A percentile compares a stretch with the other conserved stretches of the same genome.
phyloP scores from a whole-genome alignment of 2,888 invertebrate genomes.

The Ectemnius cavifrons region DNA sequence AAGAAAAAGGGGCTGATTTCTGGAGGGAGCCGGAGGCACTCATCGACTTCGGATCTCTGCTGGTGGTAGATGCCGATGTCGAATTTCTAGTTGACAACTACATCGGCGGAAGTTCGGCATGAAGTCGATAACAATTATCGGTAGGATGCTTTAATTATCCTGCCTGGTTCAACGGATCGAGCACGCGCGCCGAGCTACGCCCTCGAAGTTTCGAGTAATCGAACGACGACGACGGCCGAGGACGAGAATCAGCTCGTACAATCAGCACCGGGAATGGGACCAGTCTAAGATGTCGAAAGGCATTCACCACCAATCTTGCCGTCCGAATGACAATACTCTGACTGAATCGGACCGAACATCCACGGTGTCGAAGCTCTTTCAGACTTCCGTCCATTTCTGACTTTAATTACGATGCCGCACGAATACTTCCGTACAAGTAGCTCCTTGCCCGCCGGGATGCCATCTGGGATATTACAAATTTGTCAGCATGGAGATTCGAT shows the following conservation, averaged over 20 bases:
- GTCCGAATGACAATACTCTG: slow-evolving; percentile 22
- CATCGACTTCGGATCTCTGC: background rate
- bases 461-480: too few species aligned
- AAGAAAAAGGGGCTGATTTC: background rate
- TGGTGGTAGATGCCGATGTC: background rate
- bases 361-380: background rate
- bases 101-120: slow-evolving; percentile 54
- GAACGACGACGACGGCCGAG: slow-evolving; percentile 43
- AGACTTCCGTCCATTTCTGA: too few species aligned
- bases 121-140: slow-evolving; percentile 67
- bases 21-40: background rate
- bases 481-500: too few species aligned
- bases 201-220: slow-evolving; percentile 58
- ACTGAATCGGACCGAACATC: background rate
- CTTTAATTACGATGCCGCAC: too few species aligned
- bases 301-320: slow-evolving; percentile 52
- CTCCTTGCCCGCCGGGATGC: too few species aligned
- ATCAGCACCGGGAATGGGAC: slow-evolving; percentile 25
- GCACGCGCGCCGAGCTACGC: background rate
- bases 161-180: slow-evolving; percentile 39
- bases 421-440: too few species aligned
- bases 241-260: slow-evolving; percentile 6
- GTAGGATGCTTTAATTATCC: slow-evolving; percentile 67
- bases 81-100: slow-evolving; percentile 54
- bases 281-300: slow-evolving; percentile 40